phyloP scores from a whole-genome alignment of 2,888 invertebrate species.

The Athalia circularis region DNA sequence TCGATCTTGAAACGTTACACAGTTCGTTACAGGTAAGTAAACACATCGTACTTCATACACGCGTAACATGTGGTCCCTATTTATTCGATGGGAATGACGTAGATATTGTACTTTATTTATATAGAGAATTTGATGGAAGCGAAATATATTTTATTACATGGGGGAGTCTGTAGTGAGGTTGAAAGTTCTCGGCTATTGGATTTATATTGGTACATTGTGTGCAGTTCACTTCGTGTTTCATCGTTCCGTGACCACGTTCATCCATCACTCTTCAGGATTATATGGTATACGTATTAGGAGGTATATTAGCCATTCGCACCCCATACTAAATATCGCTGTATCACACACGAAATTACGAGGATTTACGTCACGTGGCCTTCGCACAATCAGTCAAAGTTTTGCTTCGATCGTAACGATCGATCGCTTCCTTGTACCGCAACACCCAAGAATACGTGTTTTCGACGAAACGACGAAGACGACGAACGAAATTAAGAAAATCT shows the following conservation, averaged over 20 bases:
- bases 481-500: no score
- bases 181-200: conserved; percentile 25
- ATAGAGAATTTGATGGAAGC: background rate
- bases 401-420: conserved; percentile 51
- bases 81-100: background rate
- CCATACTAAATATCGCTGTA: conserved; percentile 60
- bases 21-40: background rate
- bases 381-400: conserved; percentile 57
- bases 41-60: background rate
- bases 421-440: no score
- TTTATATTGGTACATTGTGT: background rate
- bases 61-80: background rate
- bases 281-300: background rate
- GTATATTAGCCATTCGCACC: conserved; percentile 46
- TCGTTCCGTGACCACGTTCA: conserved; percentile 39
- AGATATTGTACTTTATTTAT: background rate
- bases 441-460: no score
- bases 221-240: conserved; percentile 41
- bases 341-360: conserved; percentile 64
- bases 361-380: conserved; percentile 50
- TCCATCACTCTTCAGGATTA: conserved; percentile 44
- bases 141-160: background rate
- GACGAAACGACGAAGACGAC: no score
- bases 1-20: background rate
- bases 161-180: background rate